Conservation (phyloP, 1,140 invertebrate species). For the Venturia canescens region DNA sequence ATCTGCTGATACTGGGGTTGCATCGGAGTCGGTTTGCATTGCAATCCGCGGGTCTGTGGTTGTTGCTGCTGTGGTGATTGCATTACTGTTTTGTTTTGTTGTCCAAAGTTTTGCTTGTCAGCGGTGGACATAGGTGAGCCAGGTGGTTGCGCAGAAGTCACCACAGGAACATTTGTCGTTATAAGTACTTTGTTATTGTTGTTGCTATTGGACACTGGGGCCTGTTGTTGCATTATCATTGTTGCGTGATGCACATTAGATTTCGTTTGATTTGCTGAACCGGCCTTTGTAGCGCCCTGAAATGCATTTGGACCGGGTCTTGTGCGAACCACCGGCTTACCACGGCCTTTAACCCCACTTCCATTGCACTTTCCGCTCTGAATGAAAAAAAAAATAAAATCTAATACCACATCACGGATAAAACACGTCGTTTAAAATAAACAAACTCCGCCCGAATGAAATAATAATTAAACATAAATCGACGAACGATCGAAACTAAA, state of each 20-base stretch:
- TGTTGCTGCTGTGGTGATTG: conserved; percentile 75
- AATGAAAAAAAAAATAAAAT: conserved; percentile 61
- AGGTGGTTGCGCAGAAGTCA: conserved; percentile 69
- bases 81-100: conserved; percentile 76
- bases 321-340: conserved; percentile 79
- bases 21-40: conserved; percentile 69
- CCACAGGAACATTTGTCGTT: conserved; percentile 62
- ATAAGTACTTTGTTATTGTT: conserved; percentile 73
- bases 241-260: conserved; percentile 69
- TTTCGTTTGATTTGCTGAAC: conserved; percentile 85
- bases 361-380: conserved; percentile 73
- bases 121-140: conserved; percentile 69
- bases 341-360: conserved; percentile 73
- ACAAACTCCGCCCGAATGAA: no score
- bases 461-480: not conserved
- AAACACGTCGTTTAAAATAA: conserved; percentile 27
- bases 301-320: conserved; percentile 79
- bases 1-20: conserved; percentile 69
- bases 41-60: conserved; percentile 60
- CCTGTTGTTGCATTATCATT: conserved; percentile 72
- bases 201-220: conserved; percentile 64
- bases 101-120: conserved; percentile 72
- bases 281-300: conserved; percentile 78
- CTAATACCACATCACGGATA: conserved; percentile 54
- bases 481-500: not conserved